Conservation (phyloP, 2,888 invertebrate genomes). For the Amiota communis region DNA sequence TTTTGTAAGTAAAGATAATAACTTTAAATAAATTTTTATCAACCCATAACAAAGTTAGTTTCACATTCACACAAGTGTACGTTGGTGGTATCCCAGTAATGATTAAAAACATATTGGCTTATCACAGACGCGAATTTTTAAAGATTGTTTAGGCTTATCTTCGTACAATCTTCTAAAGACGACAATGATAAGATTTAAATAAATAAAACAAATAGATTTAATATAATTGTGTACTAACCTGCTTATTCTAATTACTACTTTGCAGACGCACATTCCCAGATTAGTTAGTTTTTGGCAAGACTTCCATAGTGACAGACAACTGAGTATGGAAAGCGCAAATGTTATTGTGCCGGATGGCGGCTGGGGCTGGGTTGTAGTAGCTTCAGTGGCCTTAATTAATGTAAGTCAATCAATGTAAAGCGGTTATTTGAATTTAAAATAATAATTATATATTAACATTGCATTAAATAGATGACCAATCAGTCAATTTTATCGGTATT, state of each 20-base stretch:
- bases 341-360: conserved; percentile 78
- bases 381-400: conserved; percentile 80
- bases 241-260: not conserved
- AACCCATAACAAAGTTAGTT: too few relatives aligned
- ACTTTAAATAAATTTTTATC: too few relatives aligned
- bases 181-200: conserved; percentile 4
- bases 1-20: too few relatives aligned
- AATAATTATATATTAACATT: not conserved
- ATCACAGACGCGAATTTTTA: not conserved
- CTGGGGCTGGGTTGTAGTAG: conserved; percentile 83
- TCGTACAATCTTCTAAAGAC: too few relatives aligned
- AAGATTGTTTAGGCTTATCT: not conserved
- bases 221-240: not conserved
- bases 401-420: conserved; percentile 73
- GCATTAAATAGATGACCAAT: conserved; percentile 77
- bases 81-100: too few relatives aligned
- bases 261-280: not conserved
- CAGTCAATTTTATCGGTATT: conserved; percentile 82
- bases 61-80: too few relatives aligned
- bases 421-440: not conserved
- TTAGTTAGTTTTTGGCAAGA: too few relatives aligned
- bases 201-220: conserved; percentile 4
- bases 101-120: too few relatives aligned
- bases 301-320: not conserved
- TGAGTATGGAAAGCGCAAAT: conserved; percentile 51